Evolutionary conservation across 2,797 vertebrate genomes (phyloP).

Genomic region (Anguilla anguilla): DNA sequence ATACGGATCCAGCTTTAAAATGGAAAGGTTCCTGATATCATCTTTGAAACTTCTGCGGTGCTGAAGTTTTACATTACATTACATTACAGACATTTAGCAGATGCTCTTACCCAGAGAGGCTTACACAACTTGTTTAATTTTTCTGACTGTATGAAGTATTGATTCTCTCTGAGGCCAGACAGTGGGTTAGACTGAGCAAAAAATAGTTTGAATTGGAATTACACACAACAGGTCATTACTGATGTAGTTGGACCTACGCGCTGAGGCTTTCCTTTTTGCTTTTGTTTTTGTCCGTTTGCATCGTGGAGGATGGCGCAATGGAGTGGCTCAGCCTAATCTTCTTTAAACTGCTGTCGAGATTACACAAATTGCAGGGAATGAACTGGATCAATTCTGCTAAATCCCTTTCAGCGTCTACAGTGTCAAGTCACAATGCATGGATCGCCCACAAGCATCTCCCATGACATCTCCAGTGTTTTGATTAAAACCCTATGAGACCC

Average conservation of each 20-base stretch:
- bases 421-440: not conserved
- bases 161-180: not conserved
- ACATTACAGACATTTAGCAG: no score
- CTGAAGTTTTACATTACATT: not conserved
- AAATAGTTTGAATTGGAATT: not conserved
- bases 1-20: not conserved
- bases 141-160: not conserved
- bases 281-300: not conserved
- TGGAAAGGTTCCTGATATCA: not conserved
- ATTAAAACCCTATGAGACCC: not conserved
- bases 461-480: not conserved
- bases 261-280: not conserved
- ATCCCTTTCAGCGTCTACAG: not conserved
- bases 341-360: conserved; percentile 17
- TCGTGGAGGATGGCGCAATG: not conserved
- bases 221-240: not conserved
- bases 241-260: not conserved
- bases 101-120: no score
- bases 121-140: not conserved
- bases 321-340: conserved; percentile 25
- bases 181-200: not conserved
- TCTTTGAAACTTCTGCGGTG: not conserved
- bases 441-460: not conserved
- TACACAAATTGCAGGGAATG: conserved; percentile 7
- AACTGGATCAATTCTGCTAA: conserved; percentile 16